Conservation (phyloP, 2,888 invertebrate species). For the Trissolcus brochymenae region DNA sequence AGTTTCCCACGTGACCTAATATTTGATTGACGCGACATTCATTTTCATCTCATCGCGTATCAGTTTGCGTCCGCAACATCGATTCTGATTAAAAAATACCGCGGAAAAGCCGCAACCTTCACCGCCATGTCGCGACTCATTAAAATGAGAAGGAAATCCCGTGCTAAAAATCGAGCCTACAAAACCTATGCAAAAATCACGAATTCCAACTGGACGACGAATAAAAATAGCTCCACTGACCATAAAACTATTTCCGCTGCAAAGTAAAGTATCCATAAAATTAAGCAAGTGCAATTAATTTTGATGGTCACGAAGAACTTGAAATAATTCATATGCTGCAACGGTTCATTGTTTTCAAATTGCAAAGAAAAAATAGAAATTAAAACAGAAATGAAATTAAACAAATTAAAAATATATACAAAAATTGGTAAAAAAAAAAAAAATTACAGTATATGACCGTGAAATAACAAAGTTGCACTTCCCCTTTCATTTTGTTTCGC, state of each 20-base stretch:
- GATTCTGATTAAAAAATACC: conserved; percentile 29
- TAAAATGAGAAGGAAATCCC: conserved; percentile 19
- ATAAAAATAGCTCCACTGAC: conserved; percentile 16
- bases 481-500: conserved; percentile 6
- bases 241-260: conserved; percentile 13
- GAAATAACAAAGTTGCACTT: conserved; percentile 1
- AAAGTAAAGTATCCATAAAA: conserved; percentile 13
- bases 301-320: conserved; percentile 3
- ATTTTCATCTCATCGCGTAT: conserved; percentile 20
- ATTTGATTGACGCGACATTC: conserved; percentile 11
- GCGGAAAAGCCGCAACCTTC: conserved; percentile 38
- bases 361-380: no score
- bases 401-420: background rate
- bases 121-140: conserved; percentile 21
- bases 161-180: background rate
- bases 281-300: conserved; percentile 32
- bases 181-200: conserved; percentile 10
- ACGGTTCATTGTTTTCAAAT: background rate
- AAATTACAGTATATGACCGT: background rate
- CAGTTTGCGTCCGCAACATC: conserved; percentile 27
- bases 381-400: no score
- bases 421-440: background rate
- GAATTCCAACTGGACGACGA: background rate
- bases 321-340: background rate
- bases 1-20: background rate